A percentile compares a stretch with the other conserved stretches of the same genome.
Conservation (phyloP, 2,113 vertebrate genomes). For the Triplophysa dalaica region DNA sequence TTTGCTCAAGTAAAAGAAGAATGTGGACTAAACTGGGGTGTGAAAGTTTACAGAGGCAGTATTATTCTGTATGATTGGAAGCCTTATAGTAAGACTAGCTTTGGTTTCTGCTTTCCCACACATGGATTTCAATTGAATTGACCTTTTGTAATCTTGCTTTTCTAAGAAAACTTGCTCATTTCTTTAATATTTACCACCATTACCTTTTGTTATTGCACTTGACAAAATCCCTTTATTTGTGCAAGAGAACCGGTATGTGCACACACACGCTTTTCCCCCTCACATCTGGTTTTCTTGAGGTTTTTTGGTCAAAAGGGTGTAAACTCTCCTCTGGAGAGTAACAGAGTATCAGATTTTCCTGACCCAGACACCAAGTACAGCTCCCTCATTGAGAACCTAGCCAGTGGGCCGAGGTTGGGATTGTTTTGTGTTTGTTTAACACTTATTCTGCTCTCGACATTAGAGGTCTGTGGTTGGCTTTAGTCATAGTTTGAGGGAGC, state of each 20-base stretch:
- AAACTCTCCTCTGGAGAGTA: conserved; percentile 31
- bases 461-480: not conserved
- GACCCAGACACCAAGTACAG: conserved; percentile 12
- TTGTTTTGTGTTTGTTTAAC: conserved; percentile 24
- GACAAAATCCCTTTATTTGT: not conserved
- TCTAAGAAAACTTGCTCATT: not conserved
- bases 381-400: not conserved
- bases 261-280: not conserved
- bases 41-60: not conserved
- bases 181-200: not conserved
- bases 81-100: not conserved
- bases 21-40: not conserved
- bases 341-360: conserved; percentile 25
- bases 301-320: conserved; percentile 25
- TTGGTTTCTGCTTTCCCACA: not conserved
- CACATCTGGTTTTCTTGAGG: conserved; percentile 40
- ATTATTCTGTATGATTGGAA: not conserved
- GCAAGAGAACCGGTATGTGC: not conserved
- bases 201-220: not conserved
- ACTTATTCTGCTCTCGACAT: conserved; percentile 24
- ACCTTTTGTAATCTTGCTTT: not conserved
- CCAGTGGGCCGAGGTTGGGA: not conserved
- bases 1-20: not conserved
- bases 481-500: not conserved
- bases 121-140: not conserved